Evolutionary conservation across 2,113 vertebrate genomes (phyloP).

Genomic region (Vombatus ursinus): DNA sequence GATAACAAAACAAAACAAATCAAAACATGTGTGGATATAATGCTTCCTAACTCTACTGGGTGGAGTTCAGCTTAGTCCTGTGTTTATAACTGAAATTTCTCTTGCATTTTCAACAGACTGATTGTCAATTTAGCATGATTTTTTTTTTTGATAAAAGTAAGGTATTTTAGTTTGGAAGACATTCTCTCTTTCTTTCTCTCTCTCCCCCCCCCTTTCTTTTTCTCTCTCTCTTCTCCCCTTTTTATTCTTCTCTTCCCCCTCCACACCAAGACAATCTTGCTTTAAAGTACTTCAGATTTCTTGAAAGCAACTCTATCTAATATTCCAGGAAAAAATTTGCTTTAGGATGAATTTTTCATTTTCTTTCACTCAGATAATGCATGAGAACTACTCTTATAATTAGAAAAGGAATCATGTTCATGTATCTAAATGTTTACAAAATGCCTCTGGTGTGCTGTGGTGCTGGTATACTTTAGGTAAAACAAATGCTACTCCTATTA

Average conservation of each 20-base stretch:
- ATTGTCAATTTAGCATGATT: neutral
- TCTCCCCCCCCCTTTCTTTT: fast-evolving
- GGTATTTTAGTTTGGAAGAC: neutral
- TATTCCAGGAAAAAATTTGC: neutral
- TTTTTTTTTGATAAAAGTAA: neutral
- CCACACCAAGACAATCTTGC: neutral
- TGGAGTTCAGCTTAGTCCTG: neutral
- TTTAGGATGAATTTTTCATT: neutral
- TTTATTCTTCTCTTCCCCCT: no score
- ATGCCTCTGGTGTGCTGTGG: neutral
- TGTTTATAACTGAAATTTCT: neutral
- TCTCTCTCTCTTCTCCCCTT: no score
- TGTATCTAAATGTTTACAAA: neutral
- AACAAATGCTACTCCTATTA: neutral
- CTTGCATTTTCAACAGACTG: neutral
- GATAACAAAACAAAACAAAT: no score
- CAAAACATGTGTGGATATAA: neutral
- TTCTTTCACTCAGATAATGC: neutral
- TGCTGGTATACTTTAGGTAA: neutral
- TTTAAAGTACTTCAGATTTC: neutral
- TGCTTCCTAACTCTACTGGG: neutral
- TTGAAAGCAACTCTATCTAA: neutral
- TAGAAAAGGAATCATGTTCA: neutral
- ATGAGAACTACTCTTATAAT: neutral
- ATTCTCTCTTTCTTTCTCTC: neutral